A percentile compares a stretch with the other conserved stretches of the same genome.
Conservation (phyloP, 2,113 vertebrate species). For the Emberiza fucata region DNA sequence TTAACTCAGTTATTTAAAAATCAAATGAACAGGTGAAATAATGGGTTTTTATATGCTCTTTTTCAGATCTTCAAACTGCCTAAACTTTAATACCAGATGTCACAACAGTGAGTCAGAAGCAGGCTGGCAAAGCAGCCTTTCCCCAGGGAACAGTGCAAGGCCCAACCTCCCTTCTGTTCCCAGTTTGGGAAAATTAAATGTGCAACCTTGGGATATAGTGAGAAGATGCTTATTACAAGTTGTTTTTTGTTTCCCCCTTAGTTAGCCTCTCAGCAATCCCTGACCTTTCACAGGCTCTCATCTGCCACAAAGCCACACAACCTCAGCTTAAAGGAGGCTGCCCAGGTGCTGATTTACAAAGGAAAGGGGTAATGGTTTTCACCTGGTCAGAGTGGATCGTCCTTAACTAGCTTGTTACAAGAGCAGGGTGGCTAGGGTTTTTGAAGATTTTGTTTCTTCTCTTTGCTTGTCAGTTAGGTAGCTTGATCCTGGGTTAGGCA, state of each 20-base stretch:
- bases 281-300: not conserved
- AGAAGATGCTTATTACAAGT: not conserved
- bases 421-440: not conserved
- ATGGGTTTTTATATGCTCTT: not conserved
- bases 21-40: conserved; percentile 18
- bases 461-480: not conserved
- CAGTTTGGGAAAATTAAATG: not conserved
- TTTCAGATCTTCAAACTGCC: conserved; percentile 14
- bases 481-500: not conserved
- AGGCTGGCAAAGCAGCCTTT: conserved; percentile 26
- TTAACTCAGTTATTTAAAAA: conserved; percentile 36
- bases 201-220: not conserved
- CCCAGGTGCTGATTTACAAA: not conserved
- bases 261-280: not conserved
- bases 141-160: not conserved
- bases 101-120: conserved; percentile 60
- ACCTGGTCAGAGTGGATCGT: not conserved
- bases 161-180: not conserved
- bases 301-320: fast-evolving
- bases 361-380: not conserved
- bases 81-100: conserved; percentile 18
- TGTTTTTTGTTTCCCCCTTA: not conserved
- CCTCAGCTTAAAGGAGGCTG: not conserved
- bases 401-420: not conserved
- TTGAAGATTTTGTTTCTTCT: not conserved